These are phyloP conservation scores for Atherinomorus stipes DNA, from an alignment of 2,113 vertebrate species.

Conservation along the genomic window DNA sequence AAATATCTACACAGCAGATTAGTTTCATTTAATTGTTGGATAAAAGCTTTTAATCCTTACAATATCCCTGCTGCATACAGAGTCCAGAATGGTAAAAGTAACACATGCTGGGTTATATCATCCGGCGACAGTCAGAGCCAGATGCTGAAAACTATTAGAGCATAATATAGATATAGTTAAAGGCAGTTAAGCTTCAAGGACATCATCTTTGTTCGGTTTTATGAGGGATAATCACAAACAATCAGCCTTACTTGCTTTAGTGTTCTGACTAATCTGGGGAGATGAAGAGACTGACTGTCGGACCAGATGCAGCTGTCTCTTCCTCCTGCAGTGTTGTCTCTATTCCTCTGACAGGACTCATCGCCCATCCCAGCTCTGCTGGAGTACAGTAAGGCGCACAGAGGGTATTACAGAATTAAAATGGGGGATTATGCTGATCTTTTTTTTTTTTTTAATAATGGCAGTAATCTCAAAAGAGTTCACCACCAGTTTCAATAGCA, in stretches of 20 bases:
- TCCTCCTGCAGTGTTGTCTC: constrained; percentile 40
- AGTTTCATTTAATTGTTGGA: neutral
- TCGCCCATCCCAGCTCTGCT: constrained; percentile 43
- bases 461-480: constrained; percentile 65
- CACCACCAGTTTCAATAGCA: constrained; percentile 34
- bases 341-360: constrained; percentile 34
- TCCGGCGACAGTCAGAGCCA: neutral
- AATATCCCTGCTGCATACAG: neutral
- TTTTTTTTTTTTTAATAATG: constrained; percentile 61
- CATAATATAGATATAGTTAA: neutral
- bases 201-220: neutral
- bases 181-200: constrained; percentile 9
- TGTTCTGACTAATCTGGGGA: constrained; percentile 38
- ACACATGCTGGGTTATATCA: too few relatives aligned
- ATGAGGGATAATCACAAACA: constrained; percentile 26
- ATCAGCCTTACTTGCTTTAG: constrained; percentile 21
- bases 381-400: constrained; percentile 39
- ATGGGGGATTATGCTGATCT: constrained; percentile 65
- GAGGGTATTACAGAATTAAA: constrained; percentile 60
- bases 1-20: neutral
- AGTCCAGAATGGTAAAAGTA: neutral
- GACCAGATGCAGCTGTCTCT: constrained; percentile 49
- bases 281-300: constrained; percentile 16
- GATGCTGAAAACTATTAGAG: neutral
- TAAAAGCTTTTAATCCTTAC: neutral